Evolutionary conservation across 2,797 vertebrate genomes (phyloP), one percentile per base, ranked within the genome.

Genomic region (Ciconia nigra): DNA sequence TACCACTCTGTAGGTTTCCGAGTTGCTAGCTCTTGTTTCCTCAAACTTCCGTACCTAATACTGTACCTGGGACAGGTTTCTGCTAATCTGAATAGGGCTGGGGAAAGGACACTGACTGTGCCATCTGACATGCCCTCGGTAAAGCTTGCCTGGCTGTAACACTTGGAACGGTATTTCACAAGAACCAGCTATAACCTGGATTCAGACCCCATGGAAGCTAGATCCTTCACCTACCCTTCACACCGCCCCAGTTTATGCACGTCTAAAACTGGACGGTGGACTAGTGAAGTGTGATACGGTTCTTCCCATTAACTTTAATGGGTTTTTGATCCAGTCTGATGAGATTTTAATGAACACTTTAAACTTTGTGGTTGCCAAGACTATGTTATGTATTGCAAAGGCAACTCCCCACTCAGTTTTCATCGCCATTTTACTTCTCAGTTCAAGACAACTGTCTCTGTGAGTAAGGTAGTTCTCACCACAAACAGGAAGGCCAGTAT

Each of bases 61-160:
- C 9, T 42, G 17, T 46, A 26, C 18, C 47, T 47, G 54, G n/a
- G 47, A 25, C 39, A 79, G 25, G 47, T 72, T 57, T n/a, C 35
- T 39, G 33, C 76, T 54, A 29, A 14, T 51, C 35, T 44, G 52
- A 15, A 4, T 17, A 18, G 15, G 33, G 54, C 33, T 61, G 41
- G 55, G 66, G n/a, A 58, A 33, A 39, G 77, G 33, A 41, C 41
- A 37, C 24, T 31, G 51, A 10, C 86, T 58, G 18, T 82, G 74
- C 58, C 42, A 7, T 5, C 70, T 20, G 35, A 20, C 0, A 0
- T 46, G 54, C 3, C 77, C 24, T 5, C 2, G 3, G 58, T 7
- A 59, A 49, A 62, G 19, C 54, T 72, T 37, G 79, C 37, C 44
- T 46, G 78, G 33, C 44, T n/a, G 44, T 31, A 46, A 24, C 21